Conservation (phyloP, 2,888 invertebrate species). For the Tetanocera ferruginea region DNA sequence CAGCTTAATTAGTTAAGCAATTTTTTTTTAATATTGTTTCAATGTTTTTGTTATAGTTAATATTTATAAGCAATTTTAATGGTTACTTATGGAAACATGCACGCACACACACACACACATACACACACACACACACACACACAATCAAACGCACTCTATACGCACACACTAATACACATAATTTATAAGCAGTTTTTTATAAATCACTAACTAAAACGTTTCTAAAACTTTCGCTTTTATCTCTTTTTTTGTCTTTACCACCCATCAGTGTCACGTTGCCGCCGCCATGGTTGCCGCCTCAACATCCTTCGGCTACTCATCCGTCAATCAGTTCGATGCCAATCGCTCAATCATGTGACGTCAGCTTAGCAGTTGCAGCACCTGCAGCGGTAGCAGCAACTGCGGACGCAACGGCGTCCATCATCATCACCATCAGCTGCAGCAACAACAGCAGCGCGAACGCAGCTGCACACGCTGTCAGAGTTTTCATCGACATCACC, state of each 20-base stretch:
- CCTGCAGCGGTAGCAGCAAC: slow-evolving; percentile 69
- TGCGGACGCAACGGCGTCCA: slow-evolving; percentile 59
- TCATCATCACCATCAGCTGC: slow-evolving; percentile 55
- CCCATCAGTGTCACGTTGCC: slow-evolving; percentile 68
- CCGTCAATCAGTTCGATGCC: slow-evolving; percentile 68
- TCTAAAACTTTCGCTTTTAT: slow-evolving; percentile 10
- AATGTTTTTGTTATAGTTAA: too few species aligned
- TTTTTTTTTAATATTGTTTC: too few species aligned
- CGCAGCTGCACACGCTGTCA: slow-evolving; percentile 66
- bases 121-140: slow-evolving; percentile 38
- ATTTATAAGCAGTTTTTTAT: not conserved
- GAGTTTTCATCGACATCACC: slow-evolving; percentile 68
- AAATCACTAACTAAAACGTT: too few species aligned
- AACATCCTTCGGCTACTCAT: slow-evolving; percentile 68
- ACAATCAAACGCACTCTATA: slow-evolving; percentile 16
- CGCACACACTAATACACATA: slow-evolving; percentile 29
- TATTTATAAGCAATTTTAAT: too few species aligned
- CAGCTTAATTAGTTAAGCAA: too few species aligned
- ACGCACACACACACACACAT: slow-evolving; percentile 9
- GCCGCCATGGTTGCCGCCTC: slow-evolving; percentile 70
- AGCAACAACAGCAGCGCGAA: slow-evolving; percentile 55
- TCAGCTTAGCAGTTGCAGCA: slow-evolving; percentile 70
- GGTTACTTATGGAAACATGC: slow-evolving; percentile 1
- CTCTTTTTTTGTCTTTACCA: slow-evolving; percentile 43
- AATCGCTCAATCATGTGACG: slow-evolving; percentile 69